Evolutionary conservation across 2,113 vertebrate species (phyloP).

Genomic region (Poecile atricapillus): DNA sequence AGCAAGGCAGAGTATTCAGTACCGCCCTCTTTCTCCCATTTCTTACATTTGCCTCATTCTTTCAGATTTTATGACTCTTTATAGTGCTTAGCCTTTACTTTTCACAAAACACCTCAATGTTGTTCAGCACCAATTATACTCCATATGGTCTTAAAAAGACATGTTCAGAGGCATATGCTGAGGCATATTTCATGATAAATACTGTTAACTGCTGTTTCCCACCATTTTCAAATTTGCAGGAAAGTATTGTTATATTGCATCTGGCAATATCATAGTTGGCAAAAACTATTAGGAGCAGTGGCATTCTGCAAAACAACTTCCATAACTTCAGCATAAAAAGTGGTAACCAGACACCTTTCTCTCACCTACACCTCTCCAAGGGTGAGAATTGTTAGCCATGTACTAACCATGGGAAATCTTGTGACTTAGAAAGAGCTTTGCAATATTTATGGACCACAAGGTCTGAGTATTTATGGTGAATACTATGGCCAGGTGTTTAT

Average conservation of each 20-base stretch:
- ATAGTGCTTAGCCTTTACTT: constrained; percentile 43
- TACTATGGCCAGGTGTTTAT: background rate
- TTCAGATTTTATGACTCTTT: background rate
- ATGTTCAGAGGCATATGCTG: constrained; percentile 53
- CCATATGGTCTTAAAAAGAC: constrained; percentile 54
- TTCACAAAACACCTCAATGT: constrained; percentile 50
- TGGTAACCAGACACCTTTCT: background rate
- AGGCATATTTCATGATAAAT: constrained; percentile 62
- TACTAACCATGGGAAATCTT: background rate
- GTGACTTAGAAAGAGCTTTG: background rate
- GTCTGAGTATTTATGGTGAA: background rate
- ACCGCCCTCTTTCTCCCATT: background rate
- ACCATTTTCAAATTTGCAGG: constrained; percentile 25
- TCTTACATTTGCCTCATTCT: background rate
- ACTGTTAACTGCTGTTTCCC: constrained; percentile 41
- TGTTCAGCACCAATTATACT: constrained; percentile 57
- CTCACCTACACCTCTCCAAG: background rate
- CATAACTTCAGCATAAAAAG: background rate
- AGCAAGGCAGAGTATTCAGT: background rate
- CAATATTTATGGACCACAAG: background rate
- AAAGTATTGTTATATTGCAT: constrained; percentile 40
- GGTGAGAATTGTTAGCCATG: background rate
- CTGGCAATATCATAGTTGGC: background rate
- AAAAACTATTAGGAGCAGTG: background rate
- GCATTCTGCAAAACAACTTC: background rate